Base-by-base conservation (phyloP, 2,797 vertebrate genomes). In the Macropodus opercularis region DNA sequence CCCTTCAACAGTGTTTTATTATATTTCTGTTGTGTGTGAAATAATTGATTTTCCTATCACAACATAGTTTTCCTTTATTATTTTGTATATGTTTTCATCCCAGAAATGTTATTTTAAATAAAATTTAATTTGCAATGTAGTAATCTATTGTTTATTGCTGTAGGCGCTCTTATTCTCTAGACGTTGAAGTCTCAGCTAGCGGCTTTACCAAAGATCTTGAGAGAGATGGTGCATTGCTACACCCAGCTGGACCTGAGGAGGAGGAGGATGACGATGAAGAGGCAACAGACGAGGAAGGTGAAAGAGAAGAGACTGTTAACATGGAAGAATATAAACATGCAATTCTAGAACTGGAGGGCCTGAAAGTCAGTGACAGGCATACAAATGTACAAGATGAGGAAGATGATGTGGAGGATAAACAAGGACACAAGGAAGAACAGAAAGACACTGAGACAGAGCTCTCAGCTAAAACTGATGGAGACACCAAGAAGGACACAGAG, bases 161-260 rank as follows among this genome's bases (percentile, higher is more conserved):
- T 77, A 98, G 97, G 77, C 94, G 90, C 18, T 89, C 95, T 19
- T 89, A 72, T 69, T 96, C 90, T 69, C 90, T 99, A 13, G 98
- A 99, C 40, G 85, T 94, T 18, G 95, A 97, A 76, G 94, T 98
- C 64, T 95, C 94, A 53, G 98, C 95, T 60, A 99, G 96, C 0
- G 97, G 98, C 55, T 98, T 92, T 79, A 91, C 93, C 26, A 98
- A 97, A 86, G 94, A 96, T 54, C 76, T 97, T 81, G 90, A 96
- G 75, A 86, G 89, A 80, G 93, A 96, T 38, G 89, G 81, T 79
- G 89, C 89, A 10, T 85, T 97, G 32, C 90, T 98, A 13, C 86
- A 93, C 47, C 92, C 93, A n/a, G 12, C 44, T 34, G 92, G 90
- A 58, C 96, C 94, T 13, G 90, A 92, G n/a, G 86, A 90, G 0